Conservation (phyloP, 2,888 invertebrate species). For the Drosophila falleni region DNA sequence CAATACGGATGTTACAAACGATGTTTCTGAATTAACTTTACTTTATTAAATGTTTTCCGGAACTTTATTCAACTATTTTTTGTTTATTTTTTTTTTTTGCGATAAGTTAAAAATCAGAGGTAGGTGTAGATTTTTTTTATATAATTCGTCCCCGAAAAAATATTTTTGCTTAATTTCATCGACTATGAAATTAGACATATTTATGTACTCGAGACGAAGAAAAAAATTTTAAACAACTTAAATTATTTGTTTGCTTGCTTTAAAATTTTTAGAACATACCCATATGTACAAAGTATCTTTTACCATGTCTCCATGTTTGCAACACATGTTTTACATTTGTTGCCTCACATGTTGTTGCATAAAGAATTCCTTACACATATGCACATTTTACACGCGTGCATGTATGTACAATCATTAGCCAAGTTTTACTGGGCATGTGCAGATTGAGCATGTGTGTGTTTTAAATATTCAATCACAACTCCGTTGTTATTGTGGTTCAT, state of each 20-base stretch:
- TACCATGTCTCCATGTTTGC: slow-evolving; percentile 60
- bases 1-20: too few species aligned
- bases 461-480: slow-evolving; percentile 27
- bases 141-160: too few species aligned
- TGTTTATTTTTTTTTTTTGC: too few species aligned
- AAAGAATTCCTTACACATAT: neutral
- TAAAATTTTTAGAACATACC: neutral
- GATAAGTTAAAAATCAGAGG: too few species aligned
- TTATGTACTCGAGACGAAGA: neutral
- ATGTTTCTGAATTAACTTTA: too few species aligned
- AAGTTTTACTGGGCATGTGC: too few species aligned
- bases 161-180: too few species aligned
- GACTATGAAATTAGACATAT: too few species aligned
- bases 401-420: slow-evolving; percentile 2
- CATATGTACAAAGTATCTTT: slow-evolving; percentile 1
- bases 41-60: too few species aligned
- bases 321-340: slow-evolving; percentile 71
- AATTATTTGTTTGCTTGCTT: neutral
- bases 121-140: too few species aligned
- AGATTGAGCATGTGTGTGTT: slow-evolving; percentile 18
- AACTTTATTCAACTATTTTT: too few species aligned
- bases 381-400: neutral
- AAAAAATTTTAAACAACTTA: neutral
- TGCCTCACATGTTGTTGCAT: slow-evolving; percentile 28
- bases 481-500: slow-evolving; percentile 16